These are phyloP conservation scores for Muschampia plurimacula DNA, from an alignment of 2,888 invertebrate species.

Conservation along the genomic window DNA sequence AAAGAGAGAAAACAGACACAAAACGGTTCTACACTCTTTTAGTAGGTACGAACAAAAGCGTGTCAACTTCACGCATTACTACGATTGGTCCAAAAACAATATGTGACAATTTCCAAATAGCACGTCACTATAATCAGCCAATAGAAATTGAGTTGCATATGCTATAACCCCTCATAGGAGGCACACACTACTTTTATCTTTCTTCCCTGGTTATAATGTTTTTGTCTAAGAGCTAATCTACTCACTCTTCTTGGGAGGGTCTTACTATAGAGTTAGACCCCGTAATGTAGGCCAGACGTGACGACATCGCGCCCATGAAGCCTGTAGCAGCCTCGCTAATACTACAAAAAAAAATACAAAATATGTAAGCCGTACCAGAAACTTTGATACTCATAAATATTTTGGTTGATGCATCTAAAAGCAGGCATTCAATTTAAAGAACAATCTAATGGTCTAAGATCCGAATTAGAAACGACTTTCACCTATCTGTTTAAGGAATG, in stretches of 20 bases:
- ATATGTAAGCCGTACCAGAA: neutral
- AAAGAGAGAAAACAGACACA: too few relatives aligned
- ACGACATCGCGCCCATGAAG: constrained; percentile 86
- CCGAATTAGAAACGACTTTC: neutral
- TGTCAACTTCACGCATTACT: too few relatives aligned
- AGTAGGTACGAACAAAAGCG: too few relatives aligned
- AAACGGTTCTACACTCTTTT: too few relatives aligned
- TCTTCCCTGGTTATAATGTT: neutral
- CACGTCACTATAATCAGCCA: too few relatives aligned
- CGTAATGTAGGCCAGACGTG: constrained; percentile 84
- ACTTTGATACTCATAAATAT: neutral
- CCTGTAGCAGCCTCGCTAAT: constrained; percentile 85
- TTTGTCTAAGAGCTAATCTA: constrained; percentile 37
- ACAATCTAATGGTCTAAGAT: too few relatives aligned
- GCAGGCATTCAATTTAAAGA: neutral
- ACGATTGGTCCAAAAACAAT: too few relatives aligned
- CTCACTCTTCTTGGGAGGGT: constrained; percentile 78
- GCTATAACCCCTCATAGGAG: too few relatives aligned
- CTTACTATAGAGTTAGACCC: constrained; percentile 77
- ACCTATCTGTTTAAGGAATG: neutral
- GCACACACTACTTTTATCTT: too few relatives aligned
- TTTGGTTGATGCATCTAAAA: neutral
- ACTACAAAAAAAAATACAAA: constrained; percentile 55
- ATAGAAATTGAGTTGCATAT: too few relatives aligned
- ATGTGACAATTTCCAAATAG: too few relatives aligned